Conservation (phyloP, 1,140 invertebrate species). For the Drosophila pseudoobscura region DNA sequence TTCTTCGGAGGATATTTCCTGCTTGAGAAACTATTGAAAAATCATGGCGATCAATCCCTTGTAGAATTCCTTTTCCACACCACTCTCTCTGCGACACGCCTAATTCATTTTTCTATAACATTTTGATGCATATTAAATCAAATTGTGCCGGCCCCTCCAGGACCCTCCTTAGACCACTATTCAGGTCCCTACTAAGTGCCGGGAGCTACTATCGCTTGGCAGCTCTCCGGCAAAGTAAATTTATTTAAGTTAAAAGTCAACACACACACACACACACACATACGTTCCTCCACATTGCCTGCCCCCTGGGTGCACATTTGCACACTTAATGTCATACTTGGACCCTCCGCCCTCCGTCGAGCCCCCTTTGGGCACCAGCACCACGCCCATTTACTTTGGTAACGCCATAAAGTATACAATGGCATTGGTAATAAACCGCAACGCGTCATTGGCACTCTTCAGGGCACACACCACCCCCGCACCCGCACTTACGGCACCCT, state of each 20-base stretch:
- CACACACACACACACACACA: conserved; percentile 21
- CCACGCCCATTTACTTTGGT: conserved; percentile 63
- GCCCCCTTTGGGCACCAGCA: not conserved
- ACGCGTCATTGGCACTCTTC: conserved; percentile 60
- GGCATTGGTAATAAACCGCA: conserved; percentile 70
- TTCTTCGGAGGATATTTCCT: too few relatives aligned
- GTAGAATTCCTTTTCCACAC: too few relatives aligned
- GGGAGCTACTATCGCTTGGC: conserved; percentile 8
- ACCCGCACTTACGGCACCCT: too few relatives aligned
- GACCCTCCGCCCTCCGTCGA: conserved; percentile 1
- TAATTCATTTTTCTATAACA: not conserved
- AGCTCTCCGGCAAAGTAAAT: conserved; percentile 45
- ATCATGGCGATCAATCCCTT: too few relatives aligned
- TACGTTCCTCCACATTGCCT: not conserved
- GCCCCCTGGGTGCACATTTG: conserved; percentile 44
- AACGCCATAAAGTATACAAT: conserved; percentile 70
- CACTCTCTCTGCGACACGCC: too few relatives aligned
- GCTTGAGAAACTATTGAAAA: too few relatives aligned
- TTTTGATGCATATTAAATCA: conserved; percentile 19
- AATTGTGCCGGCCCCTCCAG: not conserved
- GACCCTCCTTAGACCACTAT: not conserved
- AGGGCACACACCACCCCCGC: too few relatives aligned
- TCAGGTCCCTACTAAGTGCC: not conserved
- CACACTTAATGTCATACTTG: conserved; percentile 61
- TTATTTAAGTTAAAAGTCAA: conserved; percentile 66